phyloP scores from a whole-genome alignment of 2,113 vertebrate genomes.

The Oncorhynchus gorbuscha region DNA sequence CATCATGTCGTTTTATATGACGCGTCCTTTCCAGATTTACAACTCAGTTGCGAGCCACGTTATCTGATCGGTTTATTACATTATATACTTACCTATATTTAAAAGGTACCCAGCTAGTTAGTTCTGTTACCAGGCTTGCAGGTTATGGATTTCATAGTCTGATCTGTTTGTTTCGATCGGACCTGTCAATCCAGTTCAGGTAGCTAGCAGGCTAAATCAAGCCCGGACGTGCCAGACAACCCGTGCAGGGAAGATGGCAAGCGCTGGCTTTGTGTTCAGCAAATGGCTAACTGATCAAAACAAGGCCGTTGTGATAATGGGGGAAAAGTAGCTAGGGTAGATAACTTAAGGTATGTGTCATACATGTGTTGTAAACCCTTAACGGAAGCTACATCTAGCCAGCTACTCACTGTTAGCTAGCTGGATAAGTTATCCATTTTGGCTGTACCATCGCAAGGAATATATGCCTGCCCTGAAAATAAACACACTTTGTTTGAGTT shows the following conservation, averaged over 20 bases:
- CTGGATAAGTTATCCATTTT: not conserved
- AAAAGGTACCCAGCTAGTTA: not conserved
- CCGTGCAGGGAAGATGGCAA: slow-evolving; percentile 17
- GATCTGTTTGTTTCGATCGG: not conserved
- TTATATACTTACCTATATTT: not conserved
- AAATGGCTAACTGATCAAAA: not conserved
- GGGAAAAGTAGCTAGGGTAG: not conserved
- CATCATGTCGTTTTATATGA: slow-evolving; percentile 62
- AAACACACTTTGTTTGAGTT: too few relatives aligned
- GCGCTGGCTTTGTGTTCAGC: slow-evolving; percentile 5
- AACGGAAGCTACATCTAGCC: not conserved
- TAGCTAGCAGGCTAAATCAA: slow-evolving; percentile 50
- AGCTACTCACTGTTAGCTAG: not conserved
- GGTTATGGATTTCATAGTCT: not conserved
- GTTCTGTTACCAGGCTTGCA: not conserved
- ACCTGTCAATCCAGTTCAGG: slow-evolving; percentile 51
- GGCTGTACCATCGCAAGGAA: too few relatives aligned
- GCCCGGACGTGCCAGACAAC: slow-evolving; percentile 25
- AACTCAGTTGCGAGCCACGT: slow-evolving; percentile 45
- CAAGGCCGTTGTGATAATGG: accelerated
- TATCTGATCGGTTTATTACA: not conserved
- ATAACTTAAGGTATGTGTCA: not conserved
- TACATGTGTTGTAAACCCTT: too few relatives aligned
- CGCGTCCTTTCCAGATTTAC: slow-evolving; percentile 70
- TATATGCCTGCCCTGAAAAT: too few relatives aligned